Evolutionary conservation across 2,888 invertebrate genomes (phyloP), one percentile per base, ranked within the genome.

Genomic region (Erebia epiphron): DNA sequence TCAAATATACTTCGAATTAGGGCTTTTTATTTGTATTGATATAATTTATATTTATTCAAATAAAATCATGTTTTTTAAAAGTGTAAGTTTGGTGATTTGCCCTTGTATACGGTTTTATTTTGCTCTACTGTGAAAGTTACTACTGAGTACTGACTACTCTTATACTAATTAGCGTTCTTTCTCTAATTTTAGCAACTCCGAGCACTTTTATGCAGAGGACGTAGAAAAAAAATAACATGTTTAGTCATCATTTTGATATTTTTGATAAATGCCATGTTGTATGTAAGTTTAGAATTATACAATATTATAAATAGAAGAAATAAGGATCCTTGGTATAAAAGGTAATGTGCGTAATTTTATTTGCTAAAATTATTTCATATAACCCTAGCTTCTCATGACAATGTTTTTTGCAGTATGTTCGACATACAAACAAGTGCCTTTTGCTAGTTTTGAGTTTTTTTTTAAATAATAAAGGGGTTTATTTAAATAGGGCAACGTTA

Each of bases 211-310:
- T 92, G 90, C 75, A 83, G 92, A 80, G 91, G 92, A 46, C 85
- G 92, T 54, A 92, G 88, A 78, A 93, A 92, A 82, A 91, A 87
- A 79, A 83, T 91, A 70, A 76, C 84, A 49, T 80, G 83, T 56
- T 81, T 92, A 71, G 71, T 85, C 74, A 75, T 90, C 10, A 78
- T 91, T 75, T 79, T 92, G 64, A 74, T 90, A 75, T 79, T 90
- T 79, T 81, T 92, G 73, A 76, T 92, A 64, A 90, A 92, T 83
- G 88, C 90, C 52, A 86, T 92, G 85, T 79, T 92, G 68, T 92
- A 90, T 82, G 86, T 91, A 16, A 90, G 90, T 74, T 78, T 92
- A 73, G 87, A 91, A 79, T 79, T 92, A 16, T 89, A 89, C 73
- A 87, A 88, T 78, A 85, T 85, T 70, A 77, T 91, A 9, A 89